These are phyloP conservation scores for Petrocephalus microphthalmus DNA, from an alignment of 2,113 vertebrate species.

Conservation along the genomic window DNA sequence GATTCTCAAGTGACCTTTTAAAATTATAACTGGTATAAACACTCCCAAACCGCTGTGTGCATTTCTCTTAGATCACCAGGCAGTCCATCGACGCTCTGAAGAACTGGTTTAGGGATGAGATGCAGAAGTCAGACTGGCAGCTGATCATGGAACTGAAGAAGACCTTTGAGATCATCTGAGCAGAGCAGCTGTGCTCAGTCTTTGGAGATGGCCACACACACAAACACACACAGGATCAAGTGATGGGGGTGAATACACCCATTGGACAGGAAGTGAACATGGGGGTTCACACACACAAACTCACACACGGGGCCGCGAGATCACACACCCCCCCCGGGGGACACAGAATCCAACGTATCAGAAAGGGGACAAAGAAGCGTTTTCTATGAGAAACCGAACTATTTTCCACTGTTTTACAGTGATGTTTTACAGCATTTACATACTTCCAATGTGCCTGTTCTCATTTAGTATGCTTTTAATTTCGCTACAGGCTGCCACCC, in stretches of 20 bases:
- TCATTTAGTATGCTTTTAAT: slow-evolving; percentile 17
- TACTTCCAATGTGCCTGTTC: slow-evolving; percentile 76
- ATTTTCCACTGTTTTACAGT: slow-evolving; percentile 82
- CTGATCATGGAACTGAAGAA: slow-evolving; percentile 98
- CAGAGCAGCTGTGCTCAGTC: slow-evolving; percentile 13
- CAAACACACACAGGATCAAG: slow-evolving; percentile 7
- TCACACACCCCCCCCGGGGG: background rate
- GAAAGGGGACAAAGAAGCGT: slow-evolving; percentile 54
- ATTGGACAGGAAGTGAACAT: background rate
- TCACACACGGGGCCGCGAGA: background rate
- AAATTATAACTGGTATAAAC: background rate
- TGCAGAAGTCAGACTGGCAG: slow-evolving; percentile 96
- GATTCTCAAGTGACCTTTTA: background rate
- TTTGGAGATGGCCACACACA: background rate
- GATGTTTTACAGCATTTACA: slow-evolving; percentile 65
- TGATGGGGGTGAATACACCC: background rate
- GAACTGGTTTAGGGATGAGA: slow-evolving; percentile 98
- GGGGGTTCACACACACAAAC: background rate
- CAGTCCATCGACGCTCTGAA: slow-evolving; percentile 96
- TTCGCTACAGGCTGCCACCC: background rate
- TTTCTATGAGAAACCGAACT: slow-evolving; percentile 85
- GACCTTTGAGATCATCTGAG: slow-evolving; percentile 96
- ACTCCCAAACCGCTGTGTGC: background rate
- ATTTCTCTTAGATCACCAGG: slow-evolving; percentile 77
- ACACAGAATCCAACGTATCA: background rate